Conservation (phyloP, 2,113 vertebrate genomes). For the Lampris incognitus region DNA sequence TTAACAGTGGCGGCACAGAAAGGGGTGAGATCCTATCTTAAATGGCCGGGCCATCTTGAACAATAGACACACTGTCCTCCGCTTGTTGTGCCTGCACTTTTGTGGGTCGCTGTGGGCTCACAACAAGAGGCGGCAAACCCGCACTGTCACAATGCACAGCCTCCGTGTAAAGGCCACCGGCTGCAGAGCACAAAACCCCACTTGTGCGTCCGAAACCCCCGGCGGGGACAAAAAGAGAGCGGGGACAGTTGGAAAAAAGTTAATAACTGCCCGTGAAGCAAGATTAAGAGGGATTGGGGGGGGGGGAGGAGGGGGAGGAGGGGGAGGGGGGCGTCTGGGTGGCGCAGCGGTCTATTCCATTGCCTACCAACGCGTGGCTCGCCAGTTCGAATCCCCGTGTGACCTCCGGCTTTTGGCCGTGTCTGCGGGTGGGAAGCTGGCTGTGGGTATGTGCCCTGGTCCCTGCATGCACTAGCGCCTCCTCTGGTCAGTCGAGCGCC, state of each 20-base stretch:
- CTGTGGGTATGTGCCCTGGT: too few species aligned
- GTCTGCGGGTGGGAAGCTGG: too few species aligned
- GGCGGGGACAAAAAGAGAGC: conserved; percentile 49
- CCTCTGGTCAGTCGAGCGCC: too few species aligned
- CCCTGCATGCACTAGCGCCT: too few species aligned
- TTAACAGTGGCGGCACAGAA: conserved; percentile 63
- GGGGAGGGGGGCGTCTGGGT: too few species aligned
- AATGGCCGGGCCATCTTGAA: conserved; percentile 70
- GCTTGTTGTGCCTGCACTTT: conserved; percentile 50
- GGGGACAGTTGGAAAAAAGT: conserved; percentile 37
- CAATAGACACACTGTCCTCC: conserved; percentile 77
- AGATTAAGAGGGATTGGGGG: conserved; percentile 7
- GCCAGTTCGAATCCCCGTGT: too few species aligned
- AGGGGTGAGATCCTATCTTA: conserved; percentile 68
- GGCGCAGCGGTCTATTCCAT: too few species aligned
- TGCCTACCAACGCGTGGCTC: too few species aligned
- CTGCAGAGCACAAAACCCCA: conserved; percentile 55
- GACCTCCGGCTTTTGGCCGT: too few species aligned
- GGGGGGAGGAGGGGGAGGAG: conserved; percentile 6
- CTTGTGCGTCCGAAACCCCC: conserved; percentile 55
- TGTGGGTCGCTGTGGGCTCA: conserved; percentile 45
- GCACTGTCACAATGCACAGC: conserved; percentile 57
- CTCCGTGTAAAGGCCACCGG: conserved; percentile 58
- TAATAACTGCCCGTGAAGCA: conserved; percentile 25
- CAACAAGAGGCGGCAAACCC: conserved; percentile 53